Conservation (phyloP, 2,888 invertebrate genomes). For the Sesamia inferens region DNA sequence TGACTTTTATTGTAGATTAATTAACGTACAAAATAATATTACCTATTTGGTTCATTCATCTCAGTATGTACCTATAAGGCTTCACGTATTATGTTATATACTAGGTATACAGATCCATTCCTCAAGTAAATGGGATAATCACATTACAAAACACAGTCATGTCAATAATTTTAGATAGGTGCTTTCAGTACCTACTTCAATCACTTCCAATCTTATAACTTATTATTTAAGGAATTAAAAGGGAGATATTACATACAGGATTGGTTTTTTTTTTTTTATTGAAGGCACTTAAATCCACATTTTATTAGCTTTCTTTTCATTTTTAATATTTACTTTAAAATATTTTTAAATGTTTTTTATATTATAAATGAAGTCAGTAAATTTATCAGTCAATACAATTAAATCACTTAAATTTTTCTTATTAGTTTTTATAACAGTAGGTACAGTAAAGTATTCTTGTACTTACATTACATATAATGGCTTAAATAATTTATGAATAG, state of each 20-base stretch:
- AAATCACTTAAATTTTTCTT: background rate
- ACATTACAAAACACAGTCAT: too few relatives aligned
- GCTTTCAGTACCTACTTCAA: background rate
- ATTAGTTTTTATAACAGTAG: background rate
- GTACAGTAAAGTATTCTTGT: background rate
- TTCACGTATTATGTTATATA: background rate
- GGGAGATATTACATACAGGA: too few relatives aligned
- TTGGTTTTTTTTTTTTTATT: too few relatives aligned
- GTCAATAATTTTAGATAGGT: too few relatives aligned
- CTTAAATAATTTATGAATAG: background rate
- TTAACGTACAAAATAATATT: background rate
- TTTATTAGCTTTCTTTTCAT: background rate
- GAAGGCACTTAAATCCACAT: background rate
- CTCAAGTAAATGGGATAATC: too few relatives aligned
- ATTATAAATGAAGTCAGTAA: background rate
- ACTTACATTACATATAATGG: background rate
- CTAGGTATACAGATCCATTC: background rate
- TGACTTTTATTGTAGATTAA: background rate
- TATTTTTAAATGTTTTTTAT: too few relatives aligned
- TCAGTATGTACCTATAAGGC: background rate
- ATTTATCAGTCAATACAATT: background rate
- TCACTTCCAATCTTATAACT: too few relatives aligned
- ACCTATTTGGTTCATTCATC: background rate
- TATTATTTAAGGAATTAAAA: background rate
- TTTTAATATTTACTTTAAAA: background rate